Base-by-base conservation (phyloP, 1,140 invertebrate genomes). In the Musca domestica region DNA sequence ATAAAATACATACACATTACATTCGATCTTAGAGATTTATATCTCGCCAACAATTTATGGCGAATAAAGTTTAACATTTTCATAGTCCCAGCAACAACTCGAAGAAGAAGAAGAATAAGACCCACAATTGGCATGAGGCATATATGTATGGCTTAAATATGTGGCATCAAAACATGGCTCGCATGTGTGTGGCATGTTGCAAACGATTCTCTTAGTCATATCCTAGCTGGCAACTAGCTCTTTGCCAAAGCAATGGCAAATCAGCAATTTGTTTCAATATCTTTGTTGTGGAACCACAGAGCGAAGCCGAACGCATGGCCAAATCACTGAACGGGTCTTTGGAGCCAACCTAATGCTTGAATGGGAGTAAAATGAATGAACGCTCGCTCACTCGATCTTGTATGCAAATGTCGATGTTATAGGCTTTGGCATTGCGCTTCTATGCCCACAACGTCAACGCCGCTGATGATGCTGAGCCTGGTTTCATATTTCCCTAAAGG, bases 21-120 rank as follows among this genome's bases (percentile, higher is more conserved):
- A 61, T 61, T 61, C 56, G 56, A 61, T 61, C 56, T 61, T 61
- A 61, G 56, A 61, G 56, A 61, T 61, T 61, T 61, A 61, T 61
- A 61, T 61, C 56, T 27, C 56, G 30, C 30, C 30, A 61, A 61
- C 56, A 61, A 61, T 61, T 61, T 61, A 61, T 61, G 56, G 56
- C 19, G 56, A 61, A 61, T 61, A 61, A 61, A 61, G 56, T 34
- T 61, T 61, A 41, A 34, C 56, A 61, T 61, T 61, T 61, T 34
- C 27, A 12, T 61, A 61, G 27, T 41, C 30, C 56, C 27, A 61
- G 34, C 34, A 41, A 41, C 34, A 41, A 41, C 34, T 7, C 4
- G 2, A 41, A 41, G 6, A 41, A 7, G 27, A 41, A 41, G 10
- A 5, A 41, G n/a, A n/a, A n/a, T n/a, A n/a, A n/a, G n/a, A n/a